Percentiles rank a stretch among this genome's conserved stretches.
phyloP scores from a whole-genome alignment of 2,113 vertebrate species.

The Galemys pyrenaicus region DNA sequence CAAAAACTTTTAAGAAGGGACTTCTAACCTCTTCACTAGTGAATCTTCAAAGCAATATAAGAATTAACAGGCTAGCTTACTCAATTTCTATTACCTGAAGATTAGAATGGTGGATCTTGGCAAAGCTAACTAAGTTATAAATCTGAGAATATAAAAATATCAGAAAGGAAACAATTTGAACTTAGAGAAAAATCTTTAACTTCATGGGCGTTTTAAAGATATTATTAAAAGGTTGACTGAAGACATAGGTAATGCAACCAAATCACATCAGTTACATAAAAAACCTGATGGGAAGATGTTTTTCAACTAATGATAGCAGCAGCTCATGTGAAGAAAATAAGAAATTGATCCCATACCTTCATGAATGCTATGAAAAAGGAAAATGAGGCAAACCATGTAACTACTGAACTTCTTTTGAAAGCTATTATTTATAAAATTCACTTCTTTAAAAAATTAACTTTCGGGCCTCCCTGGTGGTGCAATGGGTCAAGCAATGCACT shows the following conservation, averaged over 20 bases:
- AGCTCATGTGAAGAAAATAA: not conserved
- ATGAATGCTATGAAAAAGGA: not conserved
- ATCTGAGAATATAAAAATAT: not conserved
- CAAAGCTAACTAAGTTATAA: conserved; percentile 61
- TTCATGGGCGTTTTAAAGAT: conserved; percentile 20
- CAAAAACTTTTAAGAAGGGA: conserved; percentile 28
- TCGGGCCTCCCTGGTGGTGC: too few relatives aligned
- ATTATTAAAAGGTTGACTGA: conserved; percentile 59
- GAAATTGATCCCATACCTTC: not conserved
- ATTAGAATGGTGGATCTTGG: conserved; percentile 11
- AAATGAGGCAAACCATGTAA: conserved; percentile 23
- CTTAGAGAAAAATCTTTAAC: conserved; percentile 31
- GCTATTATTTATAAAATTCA: not conserved
- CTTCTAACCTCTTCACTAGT: conserved; percentile 25
- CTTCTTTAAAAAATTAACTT: not conserved
- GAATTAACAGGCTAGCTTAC: conserved; percentile 44
- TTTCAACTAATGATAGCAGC: not conserved
- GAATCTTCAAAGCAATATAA: conserved; percentile 29
- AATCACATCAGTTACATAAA: conserved; percentile 50
- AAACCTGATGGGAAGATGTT: conserved; percentile 6
- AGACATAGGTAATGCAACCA: conserved; percentile 61
- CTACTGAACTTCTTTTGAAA: conserved; percentile 45
- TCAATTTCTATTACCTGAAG: conserved; percentile 42
- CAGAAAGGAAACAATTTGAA: not conserved
- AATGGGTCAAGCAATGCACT: too few relatives aligned